Percentiles rank a stretch among this genome's conserved stretches.
Evolutionary conservation across 2,113 vertebrate species (phyloP).

Genomic region (Todiramphus saurophagus): DNA sequence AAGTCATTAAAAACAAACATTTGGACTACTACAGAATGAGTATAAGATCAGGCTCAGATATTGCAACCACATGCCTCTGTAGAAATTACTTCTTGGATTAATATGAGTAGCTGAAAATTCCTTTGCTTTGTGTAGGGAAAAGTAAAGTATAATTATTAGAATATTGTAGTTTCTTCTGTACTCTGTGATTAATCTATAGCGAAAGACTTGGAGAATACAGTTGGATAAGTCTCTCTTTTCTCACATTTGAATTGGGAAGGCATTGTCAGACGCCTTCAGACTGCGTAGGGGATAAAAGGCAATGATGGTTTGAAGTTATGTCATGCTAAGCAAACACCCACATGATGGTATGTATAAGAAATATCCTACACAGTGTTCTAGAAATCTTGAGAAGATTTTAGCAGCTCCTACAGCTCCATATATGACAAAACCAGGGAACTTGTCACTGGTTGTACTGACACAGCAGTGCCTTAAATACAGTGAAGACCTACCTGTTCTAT

Average conservation of each 20-base stretch:
- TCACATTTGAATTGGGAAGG: slow-evolving; percentile 1
- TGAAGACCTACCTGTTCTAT: neutral
- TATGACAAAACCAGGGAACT: neutral
- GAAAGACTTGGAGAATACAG: neutral
- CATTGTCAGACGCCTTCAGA: slow-evolving; percentile 50
- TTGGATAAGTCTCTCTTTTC: neutral
- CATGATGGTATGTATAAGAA: neutral
- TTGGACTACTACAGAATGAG: neutral
- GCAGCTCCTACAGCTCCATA: neutral
- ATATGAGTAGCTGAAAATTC: neutral
- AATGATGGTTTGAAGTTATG: slow-evolving; percentile 32
- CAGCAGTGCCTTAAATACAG: neutral
- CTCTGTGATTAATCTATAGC: neutral
- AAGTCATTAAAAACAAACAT: neutral
- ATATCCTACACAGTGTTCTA: slow-evolving; percentile 6
- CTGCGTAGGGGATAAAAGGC: slow-evolving; percentile 37
- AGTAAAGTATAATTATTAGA: neutral
- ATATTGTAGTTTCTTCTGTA: neutral
- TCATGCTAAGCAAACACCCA: slow-evolving; percentile 60
- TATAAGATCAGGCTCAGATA: neutral
- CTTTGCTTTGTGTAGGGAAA: neutral
- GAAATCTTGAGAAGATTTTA: neutral
- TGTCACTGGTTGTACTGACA: neutral
- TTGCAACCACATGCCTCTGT: neutral
- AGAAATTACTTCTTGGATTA: neutral